Evolutionary conservation across 2,888 invertebrate species (phyloP), one percentile per base, ranked within the genome.

Genomic region (Azorinus chamasolen): DNA sequence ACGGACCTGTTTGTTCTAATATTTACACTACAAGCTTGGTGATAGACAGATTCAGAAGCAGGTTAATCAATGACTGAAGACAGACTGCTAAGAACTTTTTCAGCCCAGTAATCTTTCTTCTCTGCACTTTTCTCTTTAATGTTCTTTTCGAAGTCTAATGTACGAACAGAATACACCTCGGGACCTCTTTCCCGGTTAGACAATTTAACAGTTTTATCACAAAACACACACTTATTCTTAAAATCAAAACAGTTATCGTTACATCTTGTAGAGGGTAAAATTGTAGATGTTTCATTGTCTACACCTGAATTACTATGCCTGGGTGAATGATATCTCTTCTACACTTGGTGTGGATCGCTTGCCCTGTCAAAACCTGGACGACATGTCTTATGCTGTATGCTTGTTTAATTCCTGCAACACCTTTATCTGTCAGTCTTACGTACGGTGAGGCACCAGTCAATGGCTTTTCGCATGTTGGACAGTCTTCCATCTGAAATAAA

Each of bases 11-110:
- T 10, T 20, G 77, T 78, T 25, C 75, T 53, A 43, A 85, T 82
- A 50, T 80, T 80, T 3, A 76, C 61, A 53, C 69, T 78, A 54
- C 84, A 85, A 16, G 43, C 43, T 25, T 83, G 79, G 48, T 84
- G 84, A 43, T 83, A 85, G 2, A 80, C 14, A 1, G 83, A 76
- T 55, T 84, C 85, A 8, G 74, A 76, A 14, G 85, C 83, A 41
- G 64, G 85, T 16, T 84, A 69, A 65, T 83, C 84, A 22, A 41
- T 41, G 5, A 57, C 43, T 18, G n/a, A 54, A 46, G 73, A 37
- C 14, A 83, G 8, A 43, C 79, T 39, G 2, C 58, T 57, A 8
- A 43, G 48, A 2, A 81, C 72, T 32, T 45, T 16, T 22, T 55
- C 14, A 25, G 46, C 65, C 73, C 66, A 73, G 18, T 59, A 54